A percentile compares a stretch with the other conserved stretches of the same genome.
These are phyloP conservation scores for Belgica antarctica DNA, from an alignment of 2,888 invertebrate species.

Conservation along the genomic window DNA sequence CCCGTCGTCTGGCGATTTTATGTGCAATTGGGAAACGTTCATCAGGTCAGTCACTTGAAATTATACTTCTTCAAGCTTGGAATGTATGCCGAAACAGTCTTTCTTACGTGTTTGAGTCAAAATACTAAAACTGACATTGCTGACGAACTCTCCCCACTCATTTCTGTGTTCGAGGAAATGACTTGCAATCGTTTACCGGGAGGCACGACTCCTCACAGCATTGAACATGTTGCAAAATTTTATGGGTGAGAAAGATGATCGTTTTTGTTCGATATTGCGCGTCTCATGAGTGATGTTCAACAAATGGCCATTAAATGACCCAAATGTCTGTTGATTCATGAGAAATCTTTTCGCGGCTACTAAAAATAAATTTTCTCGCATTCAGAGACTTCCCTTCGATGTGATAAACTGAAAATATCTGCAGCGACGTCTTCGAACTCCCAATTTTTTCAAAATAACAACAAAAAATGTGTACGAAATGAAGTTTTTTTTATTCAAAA, in stretches of 20 bases:
- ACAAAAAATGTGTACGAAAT: background rate
- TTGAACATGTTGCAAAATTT: background rate
- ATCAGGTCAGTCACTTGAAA: too few relatives aligned
- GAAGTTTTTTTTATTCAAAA: conserved; percentile 16
- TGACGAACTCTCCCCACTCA: too few relatives aligned
- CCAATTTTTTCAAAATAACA: background rate
- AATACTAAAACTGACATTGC: too few relatives aligned
- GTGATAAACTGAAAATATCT: background rate
- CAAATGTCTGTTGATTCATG: background rate
- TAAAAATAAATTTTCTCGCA: background rate
- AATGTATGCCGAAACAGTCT: too few relatives aligned
- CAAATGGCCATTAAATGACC: background rate
- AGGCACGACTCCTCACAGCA: conserved; percentile 20
- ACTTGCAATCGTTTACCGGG: conserved; percentile 34
- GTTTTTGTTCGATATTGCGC: background rate
- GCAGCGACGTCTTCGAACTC: background rate
- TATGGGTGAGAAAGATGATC: background rate
- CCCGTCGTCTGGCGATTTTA: background rate
- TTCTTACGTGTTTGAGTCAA: too few relatives aligned
- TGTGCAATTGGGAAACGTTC: background rate
- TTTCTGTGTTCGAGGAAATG: conserved; percentile 25
- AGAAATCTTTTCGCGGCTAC: background rate
- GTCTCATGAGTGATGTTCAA: background rate
- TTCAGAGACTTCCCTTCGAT: too few relatives aligned
- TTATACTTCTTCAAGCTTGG: too few relatives aligned